A percentile compares a stretch with the other conserved stretches of the same genome.
Conservation (phyloP, 2,888 invertebrate species). For the Ochropleura plecta region DNA sequence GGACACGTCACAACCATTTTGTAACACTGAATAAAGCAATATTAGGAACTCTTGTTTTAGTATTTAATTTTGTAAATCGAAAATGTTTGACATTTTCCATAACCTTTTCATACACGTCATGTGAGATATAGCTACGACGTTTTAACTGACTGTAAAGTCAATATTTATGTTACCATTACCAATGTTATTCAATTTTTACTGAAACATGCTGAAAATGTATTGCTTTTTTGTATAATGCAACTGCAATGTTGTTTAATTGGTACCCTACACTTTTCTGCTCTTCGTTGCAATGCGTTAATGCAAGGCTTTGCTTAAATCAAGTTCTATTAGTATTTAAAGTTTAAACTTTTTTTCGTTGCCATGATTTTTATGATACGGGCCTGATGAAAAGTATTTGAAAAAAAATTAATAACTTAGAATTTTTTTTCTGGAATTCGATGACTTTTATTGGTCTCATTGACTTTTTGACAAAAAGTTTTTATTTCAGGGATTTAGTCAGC, state of each 20-base stretch:
- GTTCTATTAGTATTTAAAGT: not conserved
- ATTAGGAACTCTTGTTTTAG: not conserved
- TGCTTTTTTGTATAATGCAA: not conserved
- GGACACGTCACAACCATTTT: no score
- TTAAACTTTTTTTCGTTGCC: not conserved
- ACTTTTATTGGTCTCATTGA: no score
- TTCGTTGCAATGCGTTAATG: not conserved
- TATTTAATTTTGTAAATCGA: not conserved
- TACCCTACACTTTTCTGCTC: not conserved
- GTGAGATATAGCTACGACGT: slow-evolving; percentile 10
- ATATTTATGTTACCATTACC: not conserved
- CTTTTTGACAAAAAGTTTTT: no score
- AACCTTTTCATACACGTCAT: slow-evolving; percentile 5
- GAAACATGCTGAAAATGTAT: not conserved
- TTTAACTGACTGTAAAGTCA: slow-evolving; percentile 13
- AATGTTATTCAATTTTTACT: slow-evolving; percentile 4
- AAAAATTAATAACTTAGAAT: no score
- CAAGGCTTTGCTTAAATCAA: not conserved
- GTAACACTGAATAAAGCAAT: not conserved
- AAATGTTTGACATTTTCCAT: slow-evolving; percentile 18
- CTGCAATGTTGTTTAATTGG: not conserved
- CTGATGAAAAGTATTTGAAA: not conserved
- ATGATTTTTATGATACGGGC: not conserved
- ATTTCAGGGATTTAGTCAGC: no score
- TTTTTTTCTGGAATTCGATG: no score